Base-by-base conservation (phyloP, 53 echinoderm and acorn worm species). In the Mesocentrotus franciscanus region DNA sequence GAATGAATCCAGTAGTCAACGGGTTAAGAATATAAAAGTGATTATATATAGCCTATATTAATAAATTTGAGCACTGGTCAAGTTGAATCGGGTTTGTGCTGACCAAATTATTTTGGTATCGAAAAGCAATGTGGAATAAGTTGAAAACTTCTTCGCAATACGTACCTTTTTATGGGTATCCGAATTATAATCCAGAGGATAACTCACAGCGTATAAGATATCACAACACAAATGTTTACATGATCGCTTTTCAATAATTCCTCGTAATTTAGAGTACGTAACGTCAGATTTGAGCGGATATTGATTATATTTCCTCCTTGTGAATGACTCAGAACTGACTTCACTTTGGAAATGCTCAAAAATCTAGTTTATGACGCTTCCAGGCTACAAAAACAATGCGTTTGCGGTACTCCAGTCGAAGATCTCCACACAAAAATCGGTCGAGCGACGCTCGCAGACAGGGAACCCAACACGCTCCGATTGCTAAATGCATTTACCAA, bases 401-500 rank as follows among this genome's bases (percentile, higher is more conserved):
- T 78, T 78, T 78, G 78, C 34, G 34, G 78, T 14, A 78, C 14
- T 78, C 34, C 15, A 85, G 85, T 3, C n/a, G 89, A 35, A 34
- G 32, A 34, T 78, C 78, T 5, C 7, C 5, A 34, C 24, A 26
- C 78, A 32, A 32, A 78, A 78, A 78, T 35, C 78, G 78, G 78
- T 78, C 78, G 78, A 78, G 78, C 78, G 35, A 78, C 78, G 78
- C 32, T 78, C 34, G 13, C 33, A 78, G 78, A 78, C 35, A 78
- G 13, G 78, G 78, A 27, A 72, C 10, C 64, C 72, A 78, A 34
- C 78, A 78, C 34, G 78, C 78, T 78, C 78, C 78, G 78, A 78
- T 78, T 78, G n/a, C 78, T 78, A 78, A 78, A n/a, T 78, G 78
- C 78, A 78, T 78, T 78, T 78, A 78, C 35, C 78, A 32, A 32